Conservation (phyloP, 2,797 vertebrate species). For the Muraenolepis orangiensis region DNA sequence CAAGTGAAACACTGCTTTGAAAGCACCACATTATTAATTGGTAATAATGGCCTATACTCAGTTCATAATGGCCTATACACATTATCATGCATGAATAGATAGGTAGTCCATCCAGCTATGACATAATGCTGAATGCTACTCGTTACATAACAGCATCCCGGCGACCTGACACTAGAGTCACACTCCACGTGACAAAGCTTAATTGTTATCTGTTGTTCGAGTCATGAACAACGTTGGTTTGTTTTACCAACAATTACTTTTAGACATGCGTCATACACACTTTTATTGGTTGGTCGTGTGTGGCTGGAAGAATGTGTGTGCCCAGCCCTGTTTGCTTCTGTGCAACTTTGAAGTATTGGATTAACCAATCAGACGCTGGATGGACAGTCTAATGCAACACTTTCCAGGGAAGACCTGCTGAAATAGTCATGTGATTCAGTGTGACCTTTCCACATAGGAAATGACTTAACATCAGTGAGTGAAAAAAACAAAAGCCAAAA, state of each 20-base stretch:
- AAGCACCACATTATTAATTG: neutral
- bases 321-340: neutral
- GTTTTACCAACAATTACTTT: neutral
- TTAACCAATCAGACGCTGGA: neutral
- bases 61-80: slow-evolving; percentile 38
- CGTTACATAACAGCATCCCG: slow-evolving; percentile 59
- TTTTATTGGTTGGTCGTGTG: neutral
- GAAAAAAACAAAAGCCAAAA: neutral
- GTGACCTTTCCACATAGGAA: no score
- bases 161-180: slow-evolving; percentile 36
- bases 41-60: slow-evolving; percentile 41
- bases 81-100: slow-evolving; percentile 28
- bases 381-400: neutral
- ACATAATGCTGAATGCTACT: slow-evolving; percentile 58
- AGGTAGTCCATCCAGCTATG: slow-evolving; percentile 46
- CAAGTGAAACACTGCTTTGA: neutral
- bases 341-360: neutral
- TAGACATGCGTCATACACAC: neutral
- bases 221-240: neutral
- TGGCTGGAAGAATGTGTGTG: neutral
- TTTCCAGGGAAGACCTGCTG: neutral
- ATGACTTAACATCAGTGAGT: neutral
- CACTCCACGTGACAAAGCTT: slow-evolving; percentile 10
- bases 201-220: neutral
- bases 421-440: neutral